Evolutionary conservation across 1,140 invertebrate species (phyloP), one percentile per base, ranked within the genome.

Genomic region (Tetragnatha versicolor): DNA sequence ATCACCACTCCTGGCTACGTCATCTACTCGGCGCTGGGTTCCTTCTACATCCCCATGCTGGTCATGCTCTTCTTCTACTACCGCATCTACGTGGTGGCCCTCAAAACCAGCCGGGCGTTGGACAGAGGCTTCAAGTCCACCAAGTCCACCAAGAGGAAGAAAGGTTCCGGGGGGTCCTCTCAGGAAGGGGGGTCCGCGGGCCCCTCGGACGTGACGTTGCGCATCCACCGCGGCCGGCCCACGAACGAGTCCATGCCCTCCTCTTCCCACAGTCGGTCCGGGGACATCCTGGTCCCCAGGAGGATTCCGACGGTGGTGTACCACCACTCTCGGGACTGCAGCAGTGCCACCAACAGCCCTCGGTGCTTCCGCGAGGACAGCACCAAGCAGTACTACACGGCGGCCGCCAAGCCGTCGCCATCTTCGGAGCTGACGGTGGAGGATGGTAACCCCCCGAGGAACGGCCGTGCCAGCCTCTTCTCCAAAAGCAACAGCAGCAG

Each of bases 61-160:
- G 92, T 98, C 39, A 98, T 98, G 93, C 88, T 97, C 63, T 97
- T 98, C 89, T 94, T 98, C 87, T 98, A 98, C 87, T 95, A 94
- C 90, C 89, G 94, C 80, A 98, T 98, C 82, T 98, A 98, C 87
- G 90, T 92, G 72, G 95, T 95, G 0, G 95, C 95, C 20, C 91
- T 94, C 2, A 91, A 92, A 78, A 96, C 95, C 0, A 96, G 94
- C 0, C 91, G 91, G 81, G 94, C 94, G 33, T 94, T 97, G 27
- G 83, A 86, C 70, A 84, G 87, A 90, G 96, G 90, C 69, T 97
- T 97, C 85, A 90, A 94, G 77, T 97, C 95, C 42, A 96, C 95
- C 17, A 96, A 95, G 42, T 58, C 66, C n/a, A 51, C 39, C 12
- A 75, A 51, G 88, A 90, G 66, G 17, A 82, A 79, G 65, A 60